Percentiles rank a stretch among this genome's conserved stretches.
These are phyloP conservation scores for Acanthopagrus latus DNA, from an alignment of 2,797 vertebrate species.

Conservation along the genomic window DNA sequence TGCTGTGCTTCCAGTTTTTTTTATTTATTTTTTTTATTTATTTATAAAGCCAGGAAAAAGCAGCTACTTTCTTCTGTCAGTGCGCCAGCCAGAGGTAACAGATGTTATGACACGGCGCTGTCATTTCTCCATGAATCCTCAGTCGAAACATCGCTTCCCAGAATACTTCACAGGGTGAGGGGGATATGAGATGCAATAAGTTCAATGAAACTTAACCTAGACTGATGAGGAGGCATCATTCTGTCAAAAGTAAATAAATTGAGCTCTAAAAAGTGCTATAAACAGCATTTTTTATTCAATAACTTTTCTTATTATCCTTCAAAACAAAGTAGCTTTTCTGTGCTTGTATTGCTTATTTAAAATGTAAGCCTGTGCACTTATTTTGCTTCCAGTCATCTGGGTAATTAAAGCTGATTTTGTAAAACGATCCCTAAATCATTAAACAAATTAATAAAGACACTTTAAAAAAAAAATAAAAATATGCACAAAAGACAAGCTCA, in stretches of 20 bases:
- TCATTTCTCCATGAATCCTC: conserved; percentile 58
- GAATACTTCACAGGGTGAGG: conserved; percentile 65
- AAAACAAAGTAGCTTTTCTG: conserved; percentile 19
- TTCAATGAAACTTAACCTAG: conserved; percentile 65
- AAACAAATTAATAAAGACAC: not conserved
- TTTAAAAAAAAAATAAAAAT: not conserved
- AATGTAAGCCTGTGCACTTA: not conserved
- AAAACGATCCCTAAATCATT: not conserved
- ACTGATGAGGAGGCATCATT: conserved; percentile 62
- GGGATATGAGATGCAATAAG: conserved; percentile 41
- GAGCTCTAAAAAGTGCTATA: conserved; percentile 36
- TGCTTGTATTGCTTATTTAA: conserved; percentile 18
- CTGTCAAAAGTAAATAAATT: conserved; percentile 56
- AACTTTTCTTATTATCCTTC: conserved; percentile 45
- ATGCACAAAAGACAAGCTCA: not conserved
- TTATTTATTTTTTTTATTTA: not conserved
- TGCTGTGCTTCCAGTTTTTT: conserved; percentile 41
- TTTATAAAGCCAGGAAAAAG: conserved; percentile 18
- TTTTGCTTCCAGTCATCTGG: conserved; percentile 4
- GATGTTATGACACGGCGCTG: conserved; percentile 70
- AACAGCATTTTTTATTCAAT: conserved; percentile 40
- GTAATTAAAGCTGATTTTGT: not conserved
- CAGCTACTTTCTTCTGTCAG: conserved; percentile 61
- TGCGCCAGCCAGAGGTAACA: conserved; percentile 66
- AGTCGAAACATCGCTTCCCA: conserved; percentile 59